These are phyloP conservation scores for Melanostigma gelatinosum DNA, from an alignment of 2,113 vertebrate species.

Conservation along the genomic window DNA sequence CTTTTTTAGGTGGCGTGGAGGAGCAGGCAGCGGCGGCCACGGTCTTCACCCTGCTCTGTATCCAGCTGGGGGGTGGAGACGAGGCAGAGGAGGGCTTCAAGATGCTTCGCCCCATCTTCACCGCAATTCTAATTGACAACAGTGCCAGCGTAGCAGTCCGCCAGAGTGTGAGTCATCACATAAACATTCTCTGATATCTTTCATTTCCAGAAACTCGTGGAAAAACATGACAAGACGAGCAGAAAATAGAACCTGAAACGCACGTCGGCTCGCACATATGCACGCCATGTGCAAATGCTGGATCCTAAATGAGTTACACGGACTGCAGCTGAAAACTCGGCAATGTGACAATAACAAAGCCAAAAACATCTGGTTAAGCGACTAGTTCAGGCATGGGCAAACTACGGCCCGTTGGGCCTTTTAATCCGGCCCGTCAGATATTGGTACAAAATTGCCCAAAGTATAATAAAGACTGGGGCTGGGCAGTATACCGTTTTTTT, in stretches of 20 bases:
- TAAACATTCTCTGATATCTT: neutral
- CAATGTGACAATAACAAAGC: neutral
- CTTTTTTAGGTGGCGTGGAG: slow-evolving; percentile 87
- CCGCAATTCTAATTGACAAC: slow-evolving; percentile 86
- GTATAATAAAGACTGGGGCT: too few species aligned
- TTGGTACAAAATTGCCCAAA: too few species aligned
- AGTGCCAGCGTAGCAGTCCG: slow-evolving; percentile 85
- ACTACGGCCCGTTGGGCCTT: too few species aligned
- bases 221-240: neutral
- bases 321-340: neutral
- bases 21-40: slow-evolving; percentile 91
- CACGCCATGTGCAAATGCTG: neutral
- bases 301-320: neutral
- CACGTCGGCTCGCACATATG: neutral
- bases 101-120: slow-evolving; percentile 86
- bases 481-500: too few species aligned
- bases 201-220: accelerated
- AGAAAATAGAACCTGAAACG: neutral
- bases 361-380: neutral
- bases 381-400: too few species aligned
- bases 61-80: slow-evolving; percentile 91
- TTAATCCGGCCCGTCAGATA: too few species aligned
- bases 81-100: slow-evolving; percentile 91
- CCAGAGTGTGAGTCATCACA: slow-evolving; percentile 88
- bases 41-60: slow-evolving; percentile 88